Percentiles rank a stretch among this genome's conserved stretches.
These are phyloP conservation scores for Philypnodon macrostomus DNA, from an alignment of 2,797 vertebrate species.

Conservation along the genomic window DNA sequence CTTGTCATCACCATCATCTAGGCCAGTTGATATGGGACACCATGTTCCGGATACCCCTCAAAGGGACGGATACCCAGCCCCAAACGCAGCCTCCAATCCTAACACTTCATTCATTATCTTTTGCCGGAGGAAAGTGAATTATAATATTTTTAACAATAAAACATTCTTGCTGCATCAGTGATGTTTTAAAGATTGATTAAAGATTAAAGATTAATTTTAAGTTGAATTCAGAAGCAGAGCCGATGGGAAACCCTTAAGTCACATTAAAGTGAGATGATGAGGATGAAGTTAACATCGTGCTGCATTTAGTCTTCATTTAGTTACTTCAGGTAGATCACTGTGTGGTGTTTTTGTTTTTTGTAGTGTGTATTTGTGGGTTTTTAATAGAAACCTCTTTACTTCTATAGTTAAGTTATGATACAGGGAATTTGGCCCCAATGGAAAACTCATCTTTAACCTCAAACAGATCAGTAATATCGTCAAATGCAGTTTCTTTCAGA, in stretches of 20 bases:
- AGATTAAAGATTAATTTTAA: conserved; percentile 20
- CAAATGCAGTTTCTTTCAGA: too few species aligned
- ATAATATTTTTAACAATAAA: conserved; percentile 39
- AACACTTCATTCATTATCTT: conserved; percentile 31
- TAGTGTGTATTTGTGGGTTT: too few species aligned
- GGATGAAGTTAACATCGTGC: conserved; percentile 16
- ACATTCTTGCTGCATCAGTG: conserved; percentile 42
- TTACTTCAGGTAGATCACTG: neutral
- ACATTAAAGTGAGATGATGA: conserved; percentile 17
- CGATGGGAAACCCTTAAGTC: conserved; percentile 27
- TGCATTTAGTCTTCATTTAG: conserved; percentile 9
- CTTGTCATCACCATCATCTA: conserved; percentile 57
- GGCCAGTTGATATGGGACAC: conserved; percentile 64
- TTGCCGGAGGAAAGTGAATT: conserved; percentile 30
- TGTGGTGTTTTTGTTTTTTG: neutral
- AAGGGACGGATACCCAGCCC: conserved; percentile 32
- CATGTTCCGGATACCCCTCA: conserved; percentile 32
- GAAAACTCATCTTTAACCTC: too few species aligned
- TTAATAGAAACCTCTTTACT: too few species aligned
- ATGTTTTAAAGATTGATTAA: conserved; percentile 29
- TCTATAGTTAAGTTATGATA: too few species aligned
- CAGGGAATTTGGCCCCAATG: too few species aligned
- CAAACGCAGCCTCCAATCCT: conserved; percentile 28
- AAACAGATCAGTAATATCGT: too few species aligned
- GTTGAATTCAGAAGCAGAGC: conserved; percentile 22